These are phyloP conservation scores for Cliona cf. orientalis DNA, from an alignment of 37 sponge, comb jelly and placozoan genomes.

Conservation along the genomic window DNA sequence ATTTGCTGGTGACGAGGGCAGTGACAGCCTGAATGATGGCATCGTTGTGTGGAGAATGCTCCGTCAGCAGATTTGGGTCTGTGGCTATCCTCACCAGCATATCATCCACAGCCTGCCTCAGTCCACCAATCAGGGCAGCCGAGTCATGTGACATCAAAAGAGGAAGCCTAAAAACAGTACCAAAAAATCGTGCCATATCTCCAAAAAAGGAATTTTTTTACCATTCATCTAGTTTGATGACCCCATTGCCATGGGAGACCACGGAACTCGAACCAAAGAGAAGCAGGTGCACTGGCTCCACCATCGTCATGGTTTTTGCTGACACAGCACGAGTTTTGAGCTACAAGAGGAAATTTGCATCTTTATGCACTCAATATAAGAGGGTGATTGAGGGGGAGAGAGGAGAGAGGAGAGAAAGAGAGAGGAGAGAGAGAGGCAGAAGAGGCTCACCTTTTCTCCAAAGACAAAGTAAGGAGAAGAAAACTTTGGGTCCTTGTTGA, in stretches of 20 bases:
- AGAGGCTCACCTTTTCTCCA: constrained; percentile 76
- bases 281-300: constrained; percentile 77
- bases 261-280: constrained; percentile 80
- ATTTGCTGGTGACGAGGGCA: constrained; percentile 31
- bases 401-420: neutral
- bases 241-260: constrained; percentile 21
- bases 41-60: constrained; percentile 33
- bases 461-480: constrained; percentile 86
- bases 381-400: neutral
- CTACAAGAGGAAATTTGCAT: constrained; percentile 12
- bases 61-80: constrained; percentile 42
- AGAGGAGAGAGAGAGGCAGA: no score
- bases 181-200: neutral
- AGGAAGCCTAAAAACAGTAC: constrained; percentile 55
- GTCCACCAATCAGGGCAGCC: constrained; percentile 75
- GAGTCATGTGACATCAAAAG: constrained; percentile 52
- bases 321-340: constrained; percentile 71
- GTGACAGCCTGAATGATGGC: constrained; percentile 32
- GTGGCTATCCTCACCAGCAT: constrained; percentile 64
- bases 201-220: neutral
- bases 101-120: constrained; percentile 73
- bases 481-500: constrained; percentile 66
- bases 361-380: neutral
- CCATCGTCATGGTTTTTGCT: constrained; percentile 80
- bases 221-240: constrained; percentile 59